Evolutionary conservation across 2,888 invertebrate genomes (phyloP).

Genomic region (Macroteleia sp.): DNA sequence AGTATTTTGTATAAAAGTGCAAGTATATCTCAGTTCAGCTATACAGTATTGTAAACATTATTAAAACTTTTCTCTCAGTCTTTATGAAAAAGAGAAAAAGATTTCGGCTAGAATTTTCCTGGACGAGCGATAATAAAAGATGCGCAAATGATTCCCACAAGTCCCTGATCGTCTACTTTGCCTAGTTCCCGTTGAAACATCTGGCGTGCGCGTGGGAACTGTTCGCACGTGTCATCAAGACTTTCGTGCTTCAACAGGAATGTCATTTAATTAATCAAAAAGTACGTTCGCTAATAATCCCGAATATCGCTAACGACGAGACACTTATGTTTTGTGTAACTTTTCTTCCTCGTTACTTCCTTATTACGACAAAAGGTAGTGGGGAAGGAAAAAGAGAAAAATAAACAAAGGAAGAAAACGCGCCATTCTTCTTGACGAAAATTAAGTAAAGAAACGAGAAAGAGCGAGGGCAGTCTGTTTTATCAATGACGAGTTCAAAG

Average conservation of each 20-base stretch:
- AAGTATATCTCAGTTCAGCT: too few species aligned
- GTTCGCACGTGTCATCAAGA: not conserved
- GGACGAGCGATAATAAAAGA: too few species aligned
- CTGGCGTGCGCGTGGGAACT: too few species aligned
- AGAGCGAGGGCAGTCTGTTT: slow-evolving; percentile 67
- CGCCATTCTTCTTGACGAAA: slow-evolving; percentile 30
- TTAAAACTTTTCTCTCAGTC: too few species aligned
- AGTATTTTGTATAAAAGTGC: too few species aligned
- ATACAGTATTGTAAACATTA: too few species aligned
- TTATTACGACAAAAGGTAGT: slow-evolving; percentile 37
- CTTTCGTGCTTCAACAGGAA: slow-evolving; percentile 6
- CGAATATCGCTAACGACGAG: slow-evolving; percentile 32
- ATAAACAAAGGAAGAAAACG: slow-evolving; percentile 14
- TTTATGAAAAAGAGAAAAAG: too few species aligned
- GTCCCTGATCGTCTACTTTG: slow-evolving; percentile 37
- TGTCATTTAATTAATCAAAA: slow-evolving; percentile 29
- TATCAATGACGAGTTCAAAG: slow-evolving; percentile 64
- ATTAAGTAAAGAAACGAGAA: slow-evolving; percentile 59
- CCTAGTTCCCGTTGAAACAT: not conserved
- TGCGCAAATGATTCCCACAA: too few species aligned
- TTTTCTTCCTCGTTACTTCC: slow-evolving; percentile 41
- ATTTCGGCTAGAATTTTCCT: too few species aligned
- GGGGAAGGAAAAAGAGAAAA: slow-evolving; percentile 7
- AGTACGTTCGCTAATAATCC: slow-evolving; percentile 14
- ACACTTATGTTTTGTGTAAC: slow-evolving; percentile 27